A percentile compares a stretch with the other conserved stretches of the same genome.
Evolutionary conservation across 2,113 vertebrate species (phyloP).

Genomic region (Hippoglossus stenolepis): DNA sequence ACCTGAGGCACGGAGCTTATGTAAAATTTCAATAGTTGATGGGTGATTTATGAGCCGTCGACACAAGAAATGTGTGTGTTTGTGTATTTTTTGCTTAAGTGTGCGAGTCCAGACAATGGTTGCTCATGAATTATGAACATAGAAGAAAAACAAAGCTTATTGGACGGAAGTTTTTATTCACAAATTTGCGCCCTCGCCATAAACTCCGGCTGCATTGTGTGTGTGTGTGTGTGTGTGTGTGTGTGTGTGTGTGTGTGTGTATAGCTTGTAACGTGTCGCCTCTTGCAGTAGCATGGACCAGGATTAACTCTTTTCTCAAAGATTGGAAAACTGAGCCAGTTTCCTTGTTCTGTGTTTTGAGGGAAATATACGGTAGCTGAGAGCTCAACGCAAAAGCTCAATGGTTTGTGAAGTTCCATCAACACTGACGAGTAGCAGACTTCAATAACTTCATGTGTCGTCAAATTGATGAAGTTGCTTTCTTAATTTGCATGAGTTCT

Average conservation of each 20-base stretch:
- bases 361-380: too few species aligned
- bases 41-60: background rate
- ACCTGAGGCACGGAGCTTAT: background rate
- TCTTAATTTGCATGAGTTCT: too few species aligned
- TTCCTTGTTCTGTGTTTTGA: too few species aligned
- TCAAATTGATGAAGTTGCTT: too few species aligned
- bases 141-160: constrained; percentile 5
- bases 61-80: background rate
- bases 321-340: background rate
- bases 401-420: too few species aligned
- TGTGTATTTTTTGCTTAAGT: background rate
- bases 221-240: background rate
- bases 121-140: background rate
- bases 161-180: constrained; percentile 69
- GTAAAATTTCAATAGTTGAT: background rate
- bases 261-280: constrained; percentile 20
- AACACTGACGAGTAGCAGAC: too few species aligned
- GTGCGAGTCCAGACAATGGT: background rate
- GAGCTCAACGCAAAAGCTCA: too few species aligned
- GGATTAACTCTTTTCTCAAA: constrained; percentile 25
- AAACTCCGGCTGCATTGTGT: constrained; percentile 9
- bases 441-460: too few species aligned
- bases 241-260: background rate
- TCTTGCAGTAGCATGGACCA: constrained; percentile 9
- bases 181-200: constrained; percentile 47